A percentile compares a stretch with the other conserved stretches of the same genome.
Evolutionary conservation across 2,797 vertebrate genomes (phyloP).

Genomic region (Babyrousa celebensis): DNA sequence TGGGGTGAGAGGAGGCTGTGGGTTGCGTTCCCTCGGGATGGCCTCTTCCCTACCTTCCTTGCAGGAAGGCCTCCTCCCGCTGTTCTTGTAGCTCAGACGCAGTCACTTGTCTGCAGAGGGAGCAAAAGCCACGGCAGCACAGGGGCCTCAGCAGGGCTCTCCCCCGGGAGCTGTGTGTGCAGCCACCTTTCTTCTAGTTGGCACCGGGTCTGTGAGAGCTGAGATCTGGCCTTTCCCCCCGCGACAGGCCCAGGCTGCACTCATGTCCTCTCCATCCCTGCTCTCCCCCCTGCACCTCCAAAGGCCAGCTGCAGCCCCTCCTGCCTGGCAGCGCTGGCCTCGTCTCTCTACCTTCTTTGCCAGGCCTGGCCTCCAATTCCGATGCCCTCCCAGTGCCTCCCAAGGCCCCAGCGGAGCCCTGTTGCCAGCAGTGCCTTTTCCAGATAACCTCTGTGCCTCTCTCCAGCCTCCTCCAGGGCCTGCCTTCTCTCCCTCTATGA

Average conservation of each 20-base stretch:
- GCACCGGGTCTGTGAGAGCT: not conserved
- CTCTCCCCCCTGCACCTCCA: not conserved
- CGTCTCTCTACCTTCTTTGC: not conserved
- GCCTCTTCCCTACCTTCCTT: not conserved
- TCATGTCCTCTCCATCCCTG: not conserved
- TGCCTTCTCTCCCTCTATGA: not conserved
- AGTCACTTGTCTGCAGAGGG: not conserved
- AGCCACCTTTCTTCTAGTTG: not conserved
- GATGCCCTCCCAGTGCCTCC: not conserved
- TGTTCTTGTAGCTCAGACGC: not conserved
- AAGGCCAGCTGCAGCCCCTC: not conserved
- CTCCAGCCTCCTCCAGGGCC: not conserved
- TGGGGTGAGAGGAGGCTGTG: not conserved
- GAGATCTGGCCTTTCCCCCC: not conserved
- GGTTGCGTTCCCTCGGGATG: accelerated
- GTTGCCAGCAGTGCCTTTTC: not conserved
- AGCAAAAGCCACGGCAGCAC: not conserved
- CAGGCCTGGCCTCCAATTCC: not conserved
- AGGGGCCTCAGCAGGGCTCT: accelerated
- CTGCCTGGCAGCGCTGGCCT: not conserved
- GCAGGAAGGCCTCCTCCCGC: not conserved
- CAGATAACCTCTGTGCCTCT: not conserved
- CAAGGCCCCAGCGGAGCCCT: not conserved
- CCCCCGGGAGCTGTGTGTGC: not conserved
- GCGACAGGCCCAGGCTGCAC: not conserved